Conservation (phyloP, 2,888 invertebrate species). For the Stegophylla sp. region DNA sequence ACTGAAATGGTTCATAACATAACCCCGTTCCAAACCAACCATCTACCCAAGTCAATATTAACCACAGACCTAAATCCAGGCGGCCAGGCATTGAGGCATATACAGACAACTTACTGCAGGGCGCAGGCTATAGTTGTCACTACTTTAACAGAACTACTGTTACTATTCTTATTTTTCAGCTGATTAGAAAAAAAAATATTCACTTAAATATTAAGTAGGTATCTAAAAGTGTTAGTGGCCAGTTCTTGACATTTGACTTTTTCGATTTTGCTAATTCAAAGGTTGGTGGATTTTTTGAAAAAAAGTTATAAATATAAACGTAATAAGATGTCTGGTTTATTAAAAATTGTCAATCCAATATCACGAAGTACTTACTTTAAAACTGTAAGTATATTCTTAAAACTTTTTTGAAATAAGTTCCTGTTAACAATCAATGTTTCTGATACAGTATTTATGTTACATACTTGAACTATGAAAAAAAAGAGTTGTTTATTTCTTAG, state of each 20-base stretch:
- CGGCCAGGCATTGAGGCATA: no score
- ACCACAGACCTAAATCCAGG: no score
- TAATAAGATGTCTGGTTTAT: constrained; percentile 43
- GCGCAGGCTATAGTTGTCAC: no score
- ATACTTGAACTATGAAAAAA: no score
- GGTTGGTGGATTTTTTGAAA: not conserved
- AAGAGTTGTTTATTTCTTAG: no score
- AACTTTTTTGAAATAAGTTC: not conserved
- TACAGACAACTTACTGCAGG: no score
- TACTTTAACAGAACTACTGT: no score
- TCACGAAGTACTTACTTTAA: constrained; percentile 54
- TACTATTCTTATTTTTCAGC: constrained; percentile 41
- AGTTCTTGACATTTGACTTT: constrained; percentile 9
- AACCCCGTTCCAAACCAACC: no score
- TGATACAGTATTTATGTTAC: no score
- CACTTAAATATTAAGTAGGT: not conserved
- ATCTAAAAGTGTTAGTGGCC: no score
- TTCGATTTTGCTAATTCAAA: not conserved
- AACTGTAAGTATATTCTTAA: constrained; percentile 21
- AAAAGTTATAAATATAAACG: not conserved
- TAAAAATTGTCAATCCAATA: constrained; percentile 33
- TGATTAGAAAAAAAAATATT: constrained; percentile 51
- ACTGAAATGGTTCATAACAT: not conserved
- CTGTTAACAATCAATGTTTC: no score
- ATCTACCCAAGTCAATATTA: no score